A percentile compares a stretch with the other conserved stretches of the same genome.
Evolutionary conservation across 2,888 invertebrate genomes (phyloP).

Genomic region (Iselma pallidipennis): DNA sequence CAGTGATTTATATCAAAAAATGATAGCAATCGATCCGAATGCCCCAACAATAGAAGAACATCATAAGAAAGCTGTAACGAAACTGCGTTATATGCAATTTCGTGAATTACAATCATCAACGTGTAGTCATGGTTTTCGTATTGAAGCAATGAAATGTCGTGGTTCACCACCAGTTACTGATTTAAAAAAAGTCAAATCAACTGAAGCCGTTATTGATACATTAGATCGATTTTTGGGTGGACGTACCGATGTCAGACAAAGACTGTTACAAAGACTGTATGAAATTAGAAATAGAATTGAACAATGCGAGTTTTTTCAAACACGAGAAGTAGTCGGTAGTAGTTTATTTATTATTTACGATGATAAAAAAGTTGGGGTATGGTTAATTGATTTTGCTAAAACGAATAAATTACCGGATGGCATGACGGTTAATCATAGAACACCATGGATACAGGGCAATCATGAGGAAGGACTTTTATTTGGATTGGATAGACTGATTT

Average conservation of each 20-base stretch:
- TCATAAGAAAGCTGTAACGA: slow-evolving; percentile 82
- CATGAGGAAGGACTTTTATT: slow-evolving; percentile 94
- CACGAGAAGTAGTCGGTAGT: slow-evolving; percentile 92
- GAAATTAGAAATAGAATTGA: slow-evolving; percentile 81
- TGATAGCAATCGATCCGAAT: slow-evolving; percentile 86
- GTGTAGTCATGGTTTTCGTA: slow-evolving; percentile 90
- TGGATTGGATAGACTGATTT: slow-evolving; percentile 90
- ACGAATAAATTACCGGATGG: slow-evolving; percentile 76
- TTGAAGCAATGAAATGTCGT: slow-evolving; percentile 91
- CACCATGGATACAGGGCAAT: slow-evolving; percentile 89
- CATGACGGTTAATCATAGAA: slow-evolving; percentile 74
- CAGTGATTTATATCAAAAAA: slow-evolving; percentile 91
- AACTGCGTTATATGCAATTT: slow-evolving; percentile 96
- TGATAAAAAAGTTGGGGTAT: slow-evolving; percentile 82
- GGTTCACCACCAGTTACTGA: slow-evolving; percentile 84
- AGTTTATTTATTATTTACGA: slow-evolving; percentile 95
- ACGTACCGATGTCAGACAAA: slow-evolving; percentile 66
- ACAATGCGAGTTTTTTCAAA: slow-evolving; percentile 80
- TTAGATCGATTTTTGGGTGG: slow-evolving; percentile 75
- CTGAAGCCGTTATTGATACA: slow-evolving; percentile 72
- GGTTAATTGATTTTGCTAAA: slow-evolving; percentile 98
- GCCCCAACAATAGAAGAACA: slow-evolving; percentile 88
- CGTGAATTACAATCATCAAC: slow-evolving; percentile 93
- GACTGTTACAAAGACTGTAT: slow-evolving; percentile 73
- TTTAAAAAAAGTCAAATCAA: slow-evolving; percentile 82